Conservation (phyloP, 2,113 vertebrate genomes). For the Lepus europaeus region DNA sequence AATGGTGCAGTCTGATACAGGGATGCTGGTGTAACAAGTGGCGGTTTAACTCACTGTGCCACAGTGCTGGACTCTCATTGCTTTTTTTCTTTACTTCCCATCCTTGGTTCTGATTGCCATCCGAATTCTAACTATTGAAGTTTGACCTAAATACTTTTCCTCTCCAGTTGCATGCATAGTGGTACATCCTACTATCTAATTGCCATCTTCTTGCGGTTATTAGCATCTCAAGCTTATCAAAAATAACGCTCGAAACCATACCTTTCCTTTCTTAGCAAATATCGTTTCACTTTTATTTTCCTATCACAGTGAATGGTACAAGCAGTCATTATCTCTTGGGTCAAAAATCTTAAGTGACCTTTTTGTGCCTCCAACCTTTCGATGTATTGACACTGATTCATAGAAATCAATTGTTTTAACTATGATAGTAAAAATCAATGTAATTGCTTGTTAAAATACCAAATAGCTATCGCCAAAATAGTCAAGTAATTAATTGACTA, state of each 20-base stretch:
- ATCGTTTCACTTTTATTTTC: accelerated
- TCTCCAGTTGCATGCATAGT: neutral
- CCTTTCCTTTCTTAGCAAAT: neutral
- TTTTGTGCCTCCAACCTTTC: neutral
- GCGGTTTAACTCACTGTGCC: no score
- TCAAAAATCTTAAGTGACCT: neutral
- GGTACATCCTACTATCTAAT: neutral
- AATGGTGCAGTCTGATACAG: no score
- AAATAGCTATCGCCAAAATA: neutral
- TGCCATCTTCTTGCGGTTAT: neutral
- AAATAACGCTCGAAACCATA: neutral
- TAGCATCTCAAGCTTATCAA: neutral
- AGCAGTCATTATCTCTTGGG: neutral
- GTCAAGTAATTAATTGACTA: neutral
- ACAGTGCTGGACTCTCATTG: no score
- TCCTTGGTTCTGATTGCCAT: neutral
- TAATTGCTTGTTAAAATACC: neutral
- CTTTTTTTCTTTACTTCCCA: neutral
- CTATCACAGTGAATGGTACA: neutral
- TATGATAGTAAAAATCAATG: neutral
- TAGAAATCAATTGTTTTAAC: neutral
- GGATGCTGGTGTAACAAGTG: no score
- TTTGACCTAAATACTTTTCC: neutral
- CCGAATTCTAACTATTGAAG: neutral
- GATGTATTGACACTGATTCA: neutral